Conservation (phyloP, 92 coral and sea anemone species). For the Porites evermanni region DNA sequence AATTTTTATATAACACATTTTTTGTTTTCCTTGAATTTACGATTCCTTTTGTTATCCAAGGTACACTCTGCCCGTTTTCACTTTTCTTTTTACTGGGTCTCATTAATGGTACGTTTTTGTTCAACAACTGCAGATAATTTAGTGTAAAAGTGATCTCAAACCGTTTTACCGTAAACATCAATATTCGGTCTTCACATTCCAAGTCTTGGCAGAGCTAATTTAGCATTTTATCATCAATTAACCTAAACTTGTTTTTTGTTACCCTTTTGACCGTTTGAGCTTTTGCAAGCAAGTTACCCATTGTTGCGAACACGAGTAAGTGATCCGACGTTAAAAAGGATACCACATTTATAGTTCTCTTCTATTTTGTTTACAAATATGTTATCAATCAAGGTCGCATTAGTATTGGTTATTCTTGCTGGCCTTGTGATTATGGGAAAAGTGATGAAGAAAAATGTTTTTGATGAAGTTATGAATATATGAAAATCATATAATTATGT, state of each 20-base stretch:
- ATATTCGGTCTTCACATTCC: not conserved
- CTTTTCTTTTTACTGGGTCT: no score
- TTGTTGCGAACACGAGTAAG: not conserved
- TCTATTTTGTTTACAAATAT: not conserved
- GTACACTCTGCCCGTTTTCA: not conserved
- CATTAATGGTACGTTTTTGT: not conserved
- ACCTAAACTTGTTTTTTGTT: not conserved
- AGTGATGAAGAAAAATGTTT: not conserved
- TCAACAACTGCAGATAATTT: not conserved
- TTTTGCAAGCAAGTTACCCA: not conserved
- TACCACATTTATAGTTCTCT: not conserved
- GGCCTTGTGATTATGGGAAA: not conserved
- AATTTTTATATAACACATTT: not conserved
- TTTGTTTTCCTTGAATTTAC: not conserved
- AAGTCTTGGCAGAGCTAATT: not conserved
- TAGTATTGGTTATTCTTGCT: not conserved
- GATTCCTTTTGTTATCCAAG: conserved; percentile 23
- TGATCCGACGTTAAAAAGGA: not conserved
- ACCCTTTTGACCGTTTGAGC: not conserved
- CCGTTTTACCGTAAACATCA: not conserved
- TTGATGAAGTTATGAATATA: no score
- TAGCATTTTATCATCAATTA: not conserved
- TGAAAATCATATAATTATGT: no score
- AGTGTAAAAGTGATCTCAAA: not conserved
- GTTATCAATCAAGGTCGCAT: not conserved